Percentiles rank a stretch among this genome's conserved stretches.
These are phyloP conservation scores for Eidolon dupreanum DNA, from an alignment of 2,797 vertebrate genomes.

Conservation along the genomic window DNA sequence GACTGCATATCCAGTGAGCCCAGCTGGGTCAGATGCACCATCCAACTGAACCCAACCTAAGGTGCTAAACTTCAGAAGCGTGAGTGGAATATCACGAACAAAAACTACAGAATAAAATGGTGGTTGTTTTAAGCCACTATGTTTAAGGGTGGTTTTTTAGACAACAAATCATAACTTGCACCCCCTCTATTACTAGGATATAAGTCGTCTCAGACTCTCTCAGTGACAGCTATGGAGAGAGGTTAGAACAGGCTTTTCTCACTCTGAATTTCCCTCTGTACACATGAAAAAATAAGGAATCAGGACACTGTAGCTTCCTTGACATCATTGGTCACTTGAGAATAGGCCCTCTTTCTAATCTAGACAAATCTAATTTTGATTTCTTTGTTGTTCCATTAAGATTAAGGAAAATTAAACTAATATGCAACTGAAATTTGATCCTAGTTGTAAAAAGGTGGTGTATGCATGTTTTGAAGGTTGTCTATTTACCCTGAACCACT, in stretches of 20 bases:
- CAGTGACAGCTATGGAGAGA: not conserved
- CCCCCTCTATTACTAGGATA: not conserved
- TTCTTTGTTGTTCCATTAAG: conserved; percentile 28
- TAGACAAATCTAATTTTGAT: not conserved
- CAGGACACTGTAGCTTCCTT: not conserved
- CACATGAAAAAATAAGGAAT: not conserved
- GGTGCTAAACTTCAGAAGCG: not conserved
- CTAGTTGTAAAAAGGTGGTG: not conserved
- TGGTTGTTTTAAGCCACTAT: not conserved
- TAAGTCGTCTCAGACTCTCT: not conserved
- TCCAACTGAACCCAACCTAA: not conserved
- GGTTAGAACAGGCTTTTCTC: not conserved
- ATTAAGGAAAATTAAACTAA: conserved; percentile 22
- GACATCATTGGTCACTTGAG: not conserved
- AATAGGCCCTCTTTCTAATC: not conserved
- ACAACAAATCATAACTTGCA: not conserved
- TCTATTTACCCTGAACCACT: not conserved
- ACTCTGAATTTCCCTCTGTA: not conserved
- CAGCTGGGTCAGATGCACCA: not conserved
- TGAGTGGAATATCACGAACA: not conserved
- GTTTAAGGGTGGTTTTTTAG: not conserved
- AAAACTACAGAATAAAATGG: conserved; percentile 2
- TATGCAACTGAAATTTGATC: not conserved
- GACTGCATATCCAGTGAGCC: not conserved
- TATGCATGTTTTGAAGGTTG: conserved; percentile 6